Evolutionary conservation across 2,888 invertebrate genomes (phyloP).

Genomic region (Metalampra italica): DNA sequence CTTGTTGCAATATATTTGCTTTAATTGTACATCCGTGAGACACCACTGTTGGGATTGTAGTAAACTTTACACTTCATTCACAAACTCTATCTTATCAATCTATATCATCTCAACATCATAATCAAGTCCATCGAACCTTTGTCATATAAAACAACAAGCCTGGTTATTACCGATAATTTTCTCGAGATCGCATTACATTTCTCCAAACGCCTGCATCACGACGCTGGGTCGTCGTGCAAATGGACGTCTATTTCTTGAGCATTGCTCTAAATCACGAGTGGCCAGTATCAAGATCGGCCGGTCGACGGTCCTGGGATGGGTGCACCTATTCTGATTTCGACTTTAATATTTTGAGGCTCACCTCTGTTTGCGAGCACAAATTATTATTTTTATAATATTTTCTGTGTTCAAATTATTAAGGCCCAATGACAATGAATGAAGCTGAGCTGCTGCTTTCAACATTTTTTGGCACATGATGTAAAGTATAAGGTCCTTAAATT

Average conservation of each 20-base stretch:
- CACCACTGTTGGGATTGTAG: too few relatives aligned
- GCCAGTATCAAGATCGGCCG: conserved; percentile 59
- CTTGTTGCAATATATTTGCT: too few relatives aligned
- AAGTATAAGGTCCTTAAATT: too few relatives aligned
- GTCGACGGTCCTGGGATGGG: conserved; percentile 41
- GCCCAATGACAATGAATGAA: too few relatives aligned
- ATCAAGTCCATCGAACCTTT: neutral
- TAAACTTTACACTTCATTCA: neutral
- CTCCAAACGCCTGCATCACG: conserved; percentile 43
- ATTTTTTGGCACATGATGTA: too few relatives aligned
- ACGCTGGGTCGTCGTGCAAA: conserved; percentile 47
- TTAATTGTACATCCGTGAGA: too few relatives aligned
- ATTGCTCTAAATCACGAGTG: conserved; percentile 68
- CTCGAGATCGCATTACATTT: conserved; percentile 30
- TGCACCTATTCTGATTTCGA: conserved; percentile 25
- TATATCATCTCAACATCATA: neutral
- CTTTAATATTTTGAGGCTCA: neutral
- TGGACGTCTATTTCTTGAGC: conserved; percentile 60
- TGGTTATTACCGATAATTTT: conserved; percentile 31
- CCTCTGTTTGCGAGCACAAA: too few relatives aligned
- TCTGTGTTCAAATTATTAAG: too few relatives aligned
- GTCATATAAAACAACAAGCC: conserved; percentile 5
- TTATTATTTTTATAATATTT: too few relatives aligned
- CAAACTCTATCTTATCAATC: neutral
- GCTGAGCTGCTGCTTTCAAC: too few relatives aligned